Evolutionary conservation across 2,113 vertebrate species (phyloP).

Genomic region (Dasyprocta punctata): DNA sequence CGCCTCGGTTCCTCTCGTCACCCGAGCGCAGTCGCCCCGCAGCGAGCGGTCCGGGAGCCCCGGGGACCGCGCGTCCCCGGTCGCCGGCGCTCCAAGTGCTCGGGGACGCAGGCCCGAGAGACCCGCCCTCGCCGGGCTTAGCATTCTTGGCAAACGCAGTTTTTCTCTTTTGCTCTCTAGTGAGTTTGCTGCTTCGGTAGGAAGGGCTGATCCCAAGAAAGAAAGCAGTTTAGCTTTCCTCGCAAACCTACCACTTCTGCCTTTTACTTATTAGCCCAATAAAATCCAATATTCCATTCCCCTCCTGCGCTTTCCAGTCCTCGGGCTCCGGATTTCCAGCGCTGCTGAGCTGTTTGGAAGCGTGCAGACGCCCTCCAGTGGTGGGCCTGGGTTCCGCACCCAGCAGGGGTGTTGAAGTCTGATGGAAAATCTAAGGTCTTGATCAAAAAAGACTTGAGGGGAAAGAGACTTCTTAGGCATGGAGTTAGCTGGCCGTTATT

Average conservation of each 20-base stretch:
- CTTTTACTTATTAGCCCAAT: conserved; percentile 38
- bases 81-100: not conserved
- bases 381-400: conserved; percentile 71
- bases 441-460: not conserved
- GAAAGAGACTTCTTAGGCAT: not conserved
- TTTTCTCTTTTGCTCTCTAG: not conserved
- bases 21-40: not conserved
- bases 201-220: not conserved
- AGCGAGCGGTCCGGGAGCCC: not conserved
- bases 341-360: conserved; percentile 81
- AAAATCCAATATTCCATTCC: conserved; percentile 8
- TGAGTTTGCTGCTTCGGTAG: not conserved
- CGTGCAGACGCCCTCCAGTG: conserved; percentile 91
- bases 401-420: not conserved
- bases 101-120: not conserved
- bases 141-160: not conserved
- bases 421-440: not conserved
- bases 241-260: not conserved
- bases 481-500: not conserved
- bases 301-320: not conserved
- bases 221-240: not conserved
- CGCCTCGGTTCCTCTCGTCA: not conserved
- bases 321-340: conserved; percentile 1
- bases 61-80: not conserved
- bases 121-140: not conserved